A percentile compares a stretch with the other conserved stretches of the same genome.
phyloP scores from a whole-genome alignment of 2,888 invertebrate genomes.

The Eristalinus aeneus region DNA sequence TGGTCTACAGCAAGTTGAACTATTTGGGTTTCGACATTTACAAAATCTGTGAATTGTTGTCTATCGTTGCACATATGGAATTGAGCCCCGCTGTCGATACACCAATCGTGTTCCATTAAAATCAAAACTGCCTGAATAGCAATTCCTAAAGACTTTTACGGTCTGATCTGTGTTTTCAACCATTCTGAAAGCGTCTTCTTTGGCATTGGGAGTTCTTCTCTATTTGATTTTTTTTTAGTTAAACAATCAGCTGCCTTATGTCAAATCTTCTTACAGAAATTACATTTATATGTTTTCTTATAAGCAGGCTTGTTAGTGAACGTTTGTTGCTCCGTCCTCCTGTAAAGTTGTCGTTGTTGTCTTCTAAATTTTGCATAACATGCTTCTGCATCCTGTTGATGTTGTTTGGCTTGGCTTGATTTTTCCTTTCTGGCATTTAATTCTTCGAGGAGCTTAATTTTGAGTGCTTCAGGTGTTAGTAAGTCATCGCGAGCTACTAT shows the following conservation, averaged over 20 bases:
- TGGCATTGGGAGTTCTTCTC: not conserved
- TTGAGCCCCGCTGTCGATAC: not conserved
- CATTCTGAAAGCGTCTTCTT: not conserved
- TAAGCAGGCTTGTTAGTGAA: not conserved
- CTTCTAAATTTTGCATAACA: not conserved
- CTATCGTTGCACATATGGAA: not conserved
- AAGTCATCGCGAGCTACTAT: constrained; percentile 76
- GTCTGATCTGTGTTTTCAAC: not conserved
- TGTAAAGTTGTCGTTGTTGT: not conserved
- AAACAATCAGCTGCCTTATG: too few relatives aligned
- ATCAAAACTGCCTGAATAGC: not conserved
- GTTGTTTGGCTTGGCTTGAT: not conserved
- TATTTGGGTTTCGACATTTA: not conserved
- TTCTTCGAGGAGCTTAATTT: constrained; percentile 70
- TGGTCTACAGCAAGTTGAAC: too few relatives aligned
- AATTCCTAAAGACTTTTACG: not conserved
- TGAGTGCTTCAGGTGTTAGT: constrained; percentile 60
- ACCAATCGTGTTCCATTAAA: not conserved
- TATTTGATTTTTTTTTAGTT: too few relatives aligned
- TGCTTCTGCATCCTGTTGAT: constrained; percentile 22
- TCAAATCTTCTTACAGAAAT: too few relatives aligned
- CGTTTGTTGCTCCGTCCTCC: not conserved
- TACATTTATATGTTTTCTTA: too few relatives aligned
- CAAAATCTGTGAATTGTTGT: not conserved
- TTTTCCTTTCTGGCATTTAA: constrained; percentile 63